Evolutionary conservation across 1,140 invertebrate species (phyloP).

Genomic region (Ylistrum balloti): DNA sequence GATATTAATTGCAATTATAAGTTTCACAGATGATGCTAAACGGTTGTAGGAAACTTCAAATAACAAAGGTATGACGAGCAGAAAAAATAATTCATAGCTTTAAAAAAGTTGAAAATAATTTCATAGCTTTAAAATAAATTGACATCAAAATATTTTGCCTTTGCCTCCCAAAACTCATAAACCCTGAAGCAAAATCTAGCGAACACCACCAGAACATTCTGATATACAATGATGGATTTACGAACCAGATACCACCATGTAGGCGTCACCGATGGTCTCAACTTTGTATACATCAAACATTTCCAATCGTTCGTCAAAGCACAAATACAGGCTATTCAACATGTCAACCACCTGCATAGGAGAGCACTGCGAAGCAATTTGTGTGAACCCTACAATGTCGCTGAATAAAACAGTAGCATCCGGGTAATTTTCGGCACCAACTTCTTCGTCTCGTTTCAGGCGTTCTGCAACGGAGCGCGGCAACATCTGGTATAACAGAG

Average conservation of each 20-base stretch:
- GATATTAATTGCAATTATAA: no score
- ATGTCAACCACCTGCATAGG: slow-evolving; percentile 89
- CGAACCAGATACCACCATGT: slow-evolving; percentile 72
- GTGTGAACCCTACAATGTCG: slow-evolving; percentile 92
- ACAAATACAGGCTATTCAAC: slow-evolving; percentile 67
- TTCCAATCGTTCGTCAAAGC: slow-evolving; percentile 65
- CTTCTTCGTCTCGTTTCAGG: slow-evolving; percentile 80
- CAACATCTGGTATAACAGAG: slow-evolving; percentile 77
- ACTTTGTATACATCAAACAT: slow-evolving; percentile 75
- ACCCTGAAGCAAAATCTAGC: no score
- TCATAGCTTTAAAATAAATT: no score
- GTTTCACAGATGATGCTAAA: no score
- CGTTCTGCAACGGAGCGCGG: slow-evolving; percentile 82
- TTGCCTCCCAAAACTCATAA: no score
- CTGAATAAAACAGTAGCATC: slow-evolving; percentile 86
- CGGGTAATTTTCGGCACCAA: slow-evolving; percentile 80
- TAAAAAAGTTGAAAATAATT: no score
- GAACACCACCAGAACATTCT: no score
- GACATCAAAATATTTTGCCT: no score
- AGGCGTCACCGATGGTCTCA: slow-evolving; percentile 77
- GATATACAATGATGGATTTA: background rate
- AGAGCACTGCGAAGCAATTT: slow-evolving; percentile 91
- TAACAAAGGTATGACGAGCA: no score
- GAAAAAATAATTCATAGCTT: no score
- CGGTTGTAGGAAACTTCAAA: no score